Evolutionary conservation across 2,888 invertebrate genomes (phyloP), one percentile per base, ranked within the genome.

Genomic region (Girardia tigrina): DNA sequence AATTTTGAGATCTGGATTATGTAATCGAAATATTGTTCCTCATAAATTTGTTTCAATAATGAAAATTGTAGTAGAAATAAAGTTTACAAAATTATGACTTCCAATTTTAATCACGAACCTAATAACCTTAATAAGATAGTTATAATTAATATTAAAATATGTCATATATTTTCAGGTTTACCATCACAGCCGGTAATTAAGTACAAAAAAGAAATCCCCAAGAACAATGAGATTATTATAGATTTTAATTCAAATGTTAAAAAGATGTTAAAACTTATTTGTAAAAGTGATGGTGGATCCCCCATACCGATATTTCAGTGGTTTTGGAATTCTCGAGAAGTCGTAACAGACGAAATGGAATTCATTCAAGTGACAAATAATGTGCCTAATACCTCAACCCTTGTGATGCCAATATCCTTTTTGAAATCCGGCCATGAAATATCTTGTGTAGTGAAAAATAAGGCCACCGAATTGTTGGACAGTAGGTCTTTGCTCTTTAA

Each of bases 241-340:
- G 56, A 56, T n/a, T 56, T 56, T 16, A 56, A 56, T 56, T n/a
- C 23, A 12, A 56, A n/a, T n/a, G n/a, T 56, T 56, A 56, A 56
- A 56, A 56, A 56, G n/a, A 56, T 56, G 56, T 23, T 56, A n/a
- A 56, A 56, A 56, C 56, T 56, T 16, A 56, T 56, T 56, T 56
- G 56, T n/a, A n/a, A 20, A 6, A 56, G 56, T 56, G 56, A 56
- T 20, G 56, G 56, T 56, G 56, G 56, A 20, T 56, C n/a, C 6
- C 56, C 56, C 4, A 6, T 2, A 56, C 56, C 56, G 4, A 56
- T 56, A 12, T 56, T 56, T 56, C 56, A 56, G 23, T 56, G 56
- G 56, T 56, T 56, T 56, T 56, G 56, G 56, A 56, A 56, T 56
- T 56, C 56, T 16, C n/a, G 56, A 56, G 56, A 56, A 56, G 23